Conservation (phyloP, 2,113 vertebrate genomes). For the Sula dactylatra region DNA sequence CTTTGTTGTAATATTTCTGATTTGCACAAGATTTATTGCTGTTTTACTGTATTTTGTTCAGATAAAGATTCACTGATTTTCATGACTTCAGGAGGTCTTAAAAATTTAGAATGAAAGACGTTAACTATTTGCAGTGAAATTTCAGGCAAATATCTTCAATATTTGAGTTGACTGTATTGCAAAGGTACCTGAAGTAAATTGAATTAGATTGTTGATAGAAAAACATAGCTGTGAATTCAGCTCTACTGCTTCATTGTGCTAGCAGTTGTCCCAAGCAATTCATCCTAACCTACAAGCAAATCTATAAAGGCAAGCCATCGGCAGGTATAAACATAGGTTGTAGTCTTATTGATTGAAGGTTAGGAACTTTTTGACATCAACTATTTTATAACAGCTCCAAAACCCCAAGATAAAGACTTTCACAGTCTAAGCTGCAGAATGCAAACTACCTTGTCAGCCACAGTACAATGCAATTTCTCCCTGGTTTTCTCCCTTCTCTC, state of each 20-base stretch:
- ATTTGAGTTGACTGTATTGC: background rate
- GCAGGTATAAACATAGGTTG: background rate
- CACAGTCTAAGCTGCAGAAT: background rate
- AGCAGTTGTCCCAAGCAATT: background rate
- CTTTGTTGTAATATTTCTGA: background rate
- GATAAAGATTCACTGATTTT: background rate
- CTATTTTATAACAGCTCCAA: background rate
- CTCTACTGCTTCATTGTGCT: fast-evolving
- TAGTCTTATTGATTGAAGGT: background rate
- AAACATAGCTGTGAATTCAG: background rate
- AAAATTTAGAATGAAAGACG: background rate
- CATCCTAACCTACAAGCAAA: background rate
- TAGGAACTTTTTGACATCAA: background rate
- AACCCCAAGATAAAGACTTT: background rate
- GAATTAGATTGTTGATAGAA: background rate
- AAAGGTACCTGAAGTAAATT: background rate
- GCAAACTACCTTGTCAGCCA: background rate
- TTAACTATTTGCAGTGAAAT: background rate
- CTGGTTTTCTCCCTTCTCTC: background rate
- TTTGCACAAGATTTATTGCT: background rate
- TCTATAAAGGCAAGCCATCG: background rate
- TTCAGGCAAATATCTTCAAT: background rate
- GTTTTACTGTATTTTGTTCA: background rate
- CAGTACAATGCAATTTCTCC: background rate
- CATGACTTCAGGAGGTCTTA: background rate